Conservation (phyloP, 1,140 invertebrate genomes). For the Thaumetopoea pityocampa region DNA sequence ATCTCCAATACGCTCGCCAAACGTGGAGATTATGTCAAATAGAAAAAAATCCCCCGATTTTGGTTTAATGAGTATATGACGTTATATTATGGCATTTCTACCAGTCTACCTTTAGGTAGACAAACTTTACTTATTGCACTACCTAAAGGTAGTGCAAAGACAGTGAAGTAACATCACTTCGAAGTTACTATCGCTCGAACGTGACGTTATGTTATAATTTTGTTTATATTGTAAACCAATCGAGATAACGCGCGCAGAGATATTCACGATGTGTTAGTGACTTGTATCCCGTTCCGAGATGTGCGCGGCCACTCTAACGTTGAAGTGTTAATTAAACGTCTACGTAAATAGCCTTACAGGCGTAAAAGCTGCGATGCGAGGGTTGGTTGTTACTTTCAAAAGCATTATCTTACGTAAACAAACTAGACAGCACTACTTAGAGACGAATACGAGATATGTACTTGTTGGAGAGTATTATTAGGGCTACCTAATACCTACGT, state of each 20-base stretch:
- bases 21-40: too few relatives aligned
- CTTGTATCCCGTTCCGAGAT: conserved; percentile 2
- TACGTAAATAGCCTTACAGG: conserved; percentile 37
- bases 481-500: too few relatives aligned
- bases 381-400: conserved; percentile 45
- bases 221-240: conserved; percentile 19
- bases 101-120: too few relatives aligned
- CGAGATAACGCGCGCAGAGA: conserved; percentile 15
- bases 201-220: conserved; percentile 23
- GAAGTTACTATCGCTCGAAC: too few relatives aligned
- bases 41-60: too few relatives aligned
- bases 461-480: too few relatives aligned
- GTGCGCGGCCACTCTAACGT: conserved; percentile 20
- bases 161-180: too few relatives aligned
- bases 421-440: conserved; percentile 52
- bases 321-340: conserved; percentile 51
- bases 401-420: conserved; percentile 59
- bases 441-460: conserved; percentile 1
- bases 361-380: conserved; percentile 33
- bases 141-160: too few relatives aligned
- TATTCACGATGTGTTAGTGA: conserved; percentile 14
- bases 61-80: too few relatives aligned
- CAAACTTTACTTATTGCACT: too few relatives aligned
- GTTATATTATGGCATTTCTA: too few relatives aligned
- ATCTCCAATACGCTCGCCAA: too few relatives aligned